A percentile compares a stretch with the other conserved stretches of the same genome.
Conservation (phyloP, 2,888 invertebrate genomes). For the Apodemia duryi region DNA sequence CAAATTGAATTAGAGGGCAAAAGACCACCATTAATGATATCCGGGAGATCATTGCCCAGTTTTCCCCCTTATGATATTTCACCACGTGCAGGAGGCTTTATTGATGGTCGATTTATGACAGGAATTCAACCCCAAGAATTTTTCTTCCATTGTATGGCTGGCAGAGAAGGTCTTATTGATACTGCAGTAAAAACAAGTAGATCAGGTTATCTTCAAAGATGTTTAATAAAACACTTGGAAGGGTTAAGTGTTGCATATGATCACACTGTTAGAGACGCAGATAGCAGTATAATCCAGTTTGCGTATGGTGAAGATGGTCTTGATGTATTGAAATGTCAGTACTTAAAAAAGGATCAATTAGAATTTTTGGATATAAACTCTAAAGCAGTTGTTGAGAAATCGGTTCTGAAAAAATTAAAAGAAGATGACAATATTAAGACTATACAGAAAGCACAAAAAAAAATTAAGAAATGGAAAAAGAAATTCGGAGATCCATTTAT, state of each 20-base stretch:
- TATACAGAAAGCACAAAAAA: constrained; percentile 79
- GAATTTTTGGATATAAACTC: constrained; percentile 91
- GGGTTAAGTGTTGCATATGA: constrained; percentile 96
- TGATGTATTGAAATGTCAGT: constrained; percentile 93
- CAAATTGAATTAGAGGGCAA: constrained; percentile 99
- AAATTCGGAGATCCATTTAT: constrained; percentile 66
- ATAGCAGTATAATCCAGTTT: constrained; percentile 95
- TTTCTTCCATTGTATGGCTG: constrained; percentile 99
- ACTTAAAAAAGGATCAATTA: constrained; percentile 86
- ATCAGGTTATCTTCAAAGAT: constrained; percentile 98
- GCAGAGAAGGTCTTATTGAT: constrained; percentile 99
- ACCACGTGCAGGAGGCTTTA: constrained; percentile 97
- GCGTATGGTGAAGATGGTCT: constrained; percentile 96
- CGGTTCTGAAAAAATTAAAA: constrained; percentile 79
- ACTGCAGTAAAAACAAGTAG: constrained; percentile 99
- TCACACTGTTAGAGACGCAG: constrained; percentile 96
- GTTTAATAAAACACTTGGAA: constrained; percentile 98
- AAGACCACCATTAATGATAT: constrained; percentile 96
- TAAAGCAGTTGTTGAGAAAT: constrained; percentile 80
- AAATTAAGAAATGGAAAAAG: constrained; percentile 81
- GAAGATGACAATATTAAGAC: constrained; percentile 68
- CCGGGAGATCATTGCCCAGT: constrained; percentile 94
- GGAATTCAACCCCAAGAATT: constrained; percentile 99
- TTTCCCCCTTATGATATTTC: constrained; percentile 92
- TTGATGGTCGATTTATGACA: constrained; percentile 97